Base-by-base conservation (phyloP, 2,113 vertebrate genomes). In the Sterna hirundo region DNA sequence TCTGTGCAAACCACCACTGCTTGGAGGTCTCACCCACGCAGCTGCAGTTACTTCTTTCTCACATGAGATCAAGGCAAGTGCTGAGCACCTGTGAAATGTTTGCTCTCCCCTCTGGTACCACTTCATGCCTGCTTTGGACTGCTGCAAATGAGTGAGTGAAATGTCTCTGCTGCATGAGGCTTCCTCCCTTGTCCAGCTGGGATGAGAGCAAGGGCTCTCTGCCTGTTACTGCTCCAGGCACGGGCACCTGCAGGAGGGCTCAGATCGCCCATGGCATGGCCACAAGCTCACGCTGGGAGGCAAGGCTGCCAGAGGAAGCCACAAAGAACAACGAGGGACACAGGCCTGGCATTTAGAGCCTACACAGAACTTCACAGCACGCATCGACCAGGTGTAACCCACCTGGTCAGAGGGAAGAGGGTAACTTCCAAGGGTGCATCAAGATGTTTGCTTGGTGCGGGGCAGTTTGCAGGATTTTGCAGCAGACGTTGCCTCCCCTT, bases 331-430 rank as follows among this genome's bases (percentile, higher is more conserved):
- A 34, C 1, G 1, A 12, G 38, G 13, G 66, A 71, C 23, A 40
- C 8, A 40, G 32, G 16, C 6, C 34, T 66, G 22, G 58, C 51
- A 58, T 25, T 47, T 51, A 71, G 44, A 83, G 22, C 16, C 51
- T 65, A 46, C 44, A 46, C 44, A 71, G 51, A 40, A 34, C 32
- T 62, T 71, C 26, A n/a, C 2, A 61, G 46, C 15, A 6, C 3
- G 4, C 12, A 57, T 38, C 1, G 0, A 76, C 8, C 19, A 1
- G 0, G 15, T 15, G 40, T 9, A 36, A 70, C 14, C 51, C 62
- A 76, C 0, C 5, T 15, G 27, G 13, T 90, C 52, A 71, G 61
- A 71, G 46, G 82, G 46, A 83, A 86, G 40, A 83, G 65, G 23
- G n/a, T 58, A 83, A 34, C 36, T 79, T 55, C 55, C 61, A 89